Evolutionary conservation across 2,113 vertebrate genomes (phyloP).

Genomic region (Tetrax tetrax): DNA sequence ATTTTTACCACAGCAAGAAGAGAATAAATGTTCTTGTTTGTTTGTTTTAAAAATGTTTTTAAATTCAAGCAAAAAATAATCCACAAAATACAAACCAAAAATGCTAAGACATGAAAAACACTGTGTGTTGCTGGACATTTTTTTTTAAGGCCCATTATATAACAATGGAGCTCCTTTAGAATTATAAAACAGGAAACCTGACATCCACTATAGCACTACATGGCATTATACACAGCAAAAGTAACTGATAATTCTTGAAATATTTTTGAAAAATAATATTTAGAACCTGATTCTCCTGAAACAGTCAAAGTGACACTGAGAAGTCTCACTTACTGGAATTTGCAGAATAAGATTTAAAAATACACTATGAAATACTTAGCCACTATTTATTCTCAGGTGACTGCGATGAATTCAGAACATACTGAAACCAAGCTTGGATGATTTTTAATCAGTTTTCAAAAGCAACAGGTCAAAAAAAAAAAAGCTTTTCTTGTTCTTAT

Average conservation of each 20-base stretch:
- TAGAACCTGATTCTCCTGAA: not conserved
- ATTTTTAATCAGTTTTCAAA: not conserved
- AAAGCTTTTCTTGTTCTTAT: not conserved
- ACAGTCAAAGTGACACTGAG: not conserved
- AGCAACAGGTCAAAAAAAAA: not conserved
- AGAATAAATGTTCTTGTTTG: not conserved
- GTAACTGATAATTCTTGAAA: not conserved
- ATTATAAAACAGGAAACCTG: not conserved
- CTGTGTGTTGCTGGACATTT: not conserved
- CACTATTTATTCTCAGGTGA: not conserved
- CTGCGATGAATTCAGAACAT: not conserved
- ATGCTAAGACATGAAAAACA: not conserved
- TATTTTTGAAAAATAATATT: not conserved
- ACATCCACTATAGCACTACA: not conserved
- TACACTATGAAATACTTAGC: not conserved
- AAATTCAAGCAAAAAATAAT: not conserved
- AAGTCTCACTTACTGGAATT: not conserved
- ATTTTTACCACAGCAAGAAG: not conserved
- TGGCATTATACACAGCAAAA: not conserved
- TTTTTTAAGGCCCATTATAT: not conserved
- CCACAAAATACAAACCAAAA: not conserved
- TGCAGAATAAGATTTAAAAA: not conserved
- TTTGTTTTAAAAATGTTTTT: not conserved
- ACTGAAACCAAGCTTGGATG: not conserved
- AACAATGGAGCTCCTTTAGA: not conserved